Conservation (phyloP, 2,113 vertebrate species). For the Triplophysa tibetana region DNA sequence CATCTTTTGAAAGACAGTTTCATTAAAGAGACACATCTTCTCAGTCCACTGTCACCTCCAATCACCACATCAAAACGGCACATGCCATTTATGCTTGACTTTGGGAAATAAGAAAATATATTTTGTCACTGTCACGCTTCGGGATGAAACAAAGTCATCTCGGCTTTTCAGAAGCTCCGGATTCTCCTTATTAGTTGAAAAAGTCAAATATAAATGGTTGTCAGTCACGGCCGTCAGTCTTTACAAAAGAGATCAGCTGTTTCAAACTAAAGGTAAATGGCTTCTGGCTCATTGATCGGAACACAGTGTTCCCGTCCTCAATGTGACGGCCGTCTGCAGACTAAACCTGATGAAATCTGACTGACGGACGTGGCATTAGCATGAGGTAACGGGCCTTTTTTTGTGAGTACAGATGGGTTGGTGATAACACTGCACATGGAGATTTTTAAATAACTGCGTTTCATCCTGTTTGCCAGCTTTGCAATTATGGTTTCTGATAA, state of each 20-base stretch:
- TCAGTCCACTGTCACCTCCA: slow-evolving; percentile 30
- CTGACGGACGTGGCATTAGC: slow-evolving; percentile 1
- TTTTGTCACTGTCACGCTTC: neutral
- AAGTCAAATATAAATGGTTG: slow-evolving; percentile 3
- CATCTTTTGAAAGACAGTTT: neutral
- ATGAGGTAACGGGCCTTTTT: neutral
- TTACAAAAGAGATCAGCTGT: slow-evolving; percentile 1
- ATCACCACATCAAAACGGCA: slow-evolving; percentile 4
- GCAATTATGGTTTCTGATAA: neutral
- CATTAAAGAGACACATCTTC: slow-evolving; percentile 25
- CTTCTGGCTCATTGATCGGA: too few relatives aligned
- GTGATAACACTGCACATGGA: too few relatives aligned
- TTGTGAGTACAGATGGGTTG: neutral
- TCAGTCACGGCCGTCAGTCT: slow-evolving; percentile 3
- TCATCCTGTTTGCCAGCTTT: too few relatives aligned
- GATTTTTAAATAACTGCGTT: too few relatives aligned
- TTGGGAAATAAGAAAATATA: slow-evolving; percentile 10
- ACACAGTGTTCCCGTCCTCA: too few relatives aligned
- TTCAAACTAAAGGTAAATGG: slow-evolving; percentile 11
- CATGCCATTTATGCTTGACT: slow-evolving; percentile 26
- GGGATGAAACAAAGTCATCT: neutral
- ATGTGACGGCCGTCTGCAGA: slow-evolving; percentile 11
- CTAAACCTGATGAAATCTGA: neutral
- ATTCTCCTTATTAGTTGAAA: slow-evolving; percentile 6
- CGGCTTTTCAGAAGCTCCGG: neutral